phyloP scores from a whole-genome alignment of 2,888 invertebrate genomes.

The Tupiocoris notatus region DNA sequence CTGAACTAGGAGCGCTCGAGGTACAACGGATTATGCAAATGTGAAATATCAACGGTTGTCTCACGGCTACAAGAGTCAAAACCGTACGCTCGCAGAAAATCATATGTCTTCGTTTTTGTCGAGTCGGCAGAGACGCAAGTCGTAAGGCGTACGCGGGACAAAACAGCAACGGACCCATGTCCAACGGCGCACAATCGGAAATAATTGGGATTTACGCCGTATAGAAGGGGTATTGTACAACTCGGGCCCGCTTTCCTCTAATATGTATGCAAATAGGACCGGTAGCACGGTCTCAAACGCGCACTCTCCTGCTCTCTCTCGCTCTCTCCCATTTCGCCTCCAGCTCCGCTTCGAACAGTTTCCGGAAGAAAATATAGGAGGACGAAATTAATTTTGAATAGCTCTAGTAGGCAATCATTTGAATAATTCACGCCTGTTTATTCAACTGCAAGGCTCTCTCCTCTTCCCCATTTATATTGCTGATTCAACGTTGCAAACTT shows the following conservation, averaged over 20 bases:
- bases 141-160: no score
- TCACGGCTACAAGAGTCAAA: constrained; percentile 16
- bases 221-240: no score
- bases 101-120: constrained; percentile 12
- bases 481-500: not conserved
- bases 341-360: no score
- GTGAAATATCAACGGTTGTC: constrained; percentile 26
- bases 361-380: not conserved
- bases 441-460: not conserved
- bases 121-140: not conserved
- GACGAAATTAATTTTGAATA: constrained; percentile 22
- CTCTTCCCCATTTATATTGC: constrained; percentile 8
- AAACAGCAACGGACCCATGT: constrained; percentile 10
- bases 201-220: constrained; percentile 24
- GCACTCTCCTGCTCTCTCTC: no score
- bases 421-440: constrained; percentile 18
- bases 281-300: no score
- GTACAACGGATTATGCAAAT: constrained; percentile 31
- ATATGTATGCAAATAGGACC: constrained; percentile 28
- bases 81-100: not conserved
- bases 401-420: constrained; percentile 5
- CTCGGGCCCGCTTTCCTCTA: not conserved
- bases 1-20: no score
- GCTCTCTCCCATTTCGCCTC: no score
- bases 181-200: constrained; percentile 4